Conservation (phyloP, 2,888 invertebrate species). For the Macaria liturata region DNA sequence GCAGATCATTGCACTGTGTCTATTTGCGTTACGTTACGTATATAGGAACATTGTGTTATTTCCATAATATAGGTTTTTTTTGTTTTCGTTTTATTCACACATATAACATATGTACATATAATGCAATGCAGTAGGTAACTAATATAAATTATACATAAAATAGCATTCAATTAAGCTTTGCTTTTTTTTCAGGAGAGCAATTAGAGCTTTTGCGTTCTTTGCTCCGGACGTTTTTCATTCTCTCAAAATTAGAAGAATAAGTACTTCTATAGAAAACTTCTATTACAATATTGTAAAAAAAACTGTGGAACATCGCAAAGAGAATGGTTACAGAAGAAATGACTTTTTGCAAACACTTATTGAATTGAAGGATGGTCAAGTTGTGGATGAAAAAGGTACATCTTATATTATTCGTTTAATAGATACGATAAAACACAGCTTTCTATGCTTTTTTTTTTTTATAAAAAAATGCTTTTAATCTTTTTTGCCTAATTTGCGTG, state of each 20-base stretch:
- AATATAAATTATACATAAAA: too few species aligned
- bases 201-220: slow-evolving; percentile 69
- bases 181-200: slow-evolving; percentile 58
- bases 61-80: neutral
- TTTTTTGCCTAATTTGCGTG: too few species aligned
- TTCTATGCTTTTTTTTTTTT: too few species aligned
- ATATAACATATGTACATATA: too few species aligned
- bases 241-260: slow-evolving; percentile 64
- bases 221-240: slow-evolving; percentile 66
- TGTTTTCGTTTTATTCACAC: too few species aligned
- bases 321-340: slow-evolving; percentile 62
- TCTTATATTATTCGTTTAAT: neutral
- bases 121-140: too few species aligned
- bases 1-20: too few species aligned
- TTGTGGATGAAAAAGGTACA: slow-evolving; percentile 52
- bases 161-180: too few species aligned
- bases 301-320: slow-evolving; percentile 64
- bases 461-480: too few species aligned
- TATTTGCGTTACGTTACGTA: too few species aligned
- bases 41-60: neutral
- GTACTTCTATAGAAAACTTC: slow-evolving; percentile 63
- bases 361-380: slow-evolving; percentile 67
- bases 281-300: slow-evolving; percentile 66
- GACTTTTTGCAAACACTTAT: slow-evolving; percentile 83
- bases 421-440: neutral